These are phyloP conservation scores for Nineta flava DNA, from an alignment of 2,888 invertebrate species.

Conservation along the genomic window DNA sequence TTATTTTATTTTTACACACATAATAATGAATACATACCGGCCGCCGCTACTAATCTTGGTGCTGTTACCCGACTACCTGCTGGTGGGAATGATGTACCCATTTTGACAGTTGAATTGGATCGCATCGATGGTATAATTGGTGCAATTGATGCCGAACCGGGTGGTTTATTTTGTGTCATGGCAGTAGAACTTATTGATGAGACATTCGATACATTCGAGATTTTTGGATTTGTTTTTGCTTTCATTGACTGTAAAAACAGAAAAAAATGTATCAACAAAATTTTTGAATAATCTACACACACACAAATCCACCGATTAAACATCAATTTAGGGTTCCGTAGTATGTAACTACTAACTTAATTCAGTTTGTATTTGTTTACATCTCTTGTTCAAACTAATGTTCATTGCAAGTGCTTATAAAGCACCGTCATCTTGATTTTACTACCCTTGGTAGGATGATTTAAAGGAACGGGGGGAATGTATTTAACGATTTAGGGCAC, in stretches of 20 bases:
- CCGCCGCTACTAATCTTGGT: conserved; percentile 39
- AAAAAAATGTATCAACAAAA: not conserved
- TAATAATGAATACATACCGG: conserved; percentile 21
- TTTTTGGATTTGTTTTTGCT: conserved; percentile 5
- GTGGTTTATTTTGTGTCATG: conserved; percentile 14
- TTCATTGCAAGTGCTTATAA: too few relatives aligned
- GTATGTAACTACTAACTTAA: too few relatives aligned
- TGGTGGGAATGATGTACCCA: conserved; percentile 10
- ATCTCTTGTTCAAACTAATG: too few relatives aligned
- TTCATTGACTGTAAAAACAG: conserved; percentile 4
- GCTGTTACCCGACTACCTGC: conserved; percentile 23
- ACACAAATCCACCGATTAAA: not conserved
- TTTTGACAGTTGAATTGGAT: conserved; percentile 6
- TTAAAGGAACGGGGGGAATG: too few relatives aligned
- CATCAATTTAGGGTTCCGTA: too few relatives aligned
- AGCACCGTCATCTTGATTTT: too few relatives aligned
- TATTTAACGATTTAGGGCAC: too few relatives aligned
- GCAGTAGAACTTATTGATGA: conserved; percentile 17
- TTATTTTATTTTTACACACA: too few relatives aligned
- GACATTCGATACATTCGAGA: conserved; percentile 9
- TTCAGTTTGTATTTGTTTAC: too few relatives aligned
- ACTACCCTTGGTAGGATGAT: too few relatives aligned
- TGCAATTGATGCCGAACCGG: conserved; percentile 13
- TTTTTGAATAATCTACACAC: not conserved
- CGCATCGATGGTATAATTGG: conserved; percentile 13